Base-by-base conservation (phyloP, 2,888 invertebrate genomes). In the Coelogynopora nodosa region DNA sequence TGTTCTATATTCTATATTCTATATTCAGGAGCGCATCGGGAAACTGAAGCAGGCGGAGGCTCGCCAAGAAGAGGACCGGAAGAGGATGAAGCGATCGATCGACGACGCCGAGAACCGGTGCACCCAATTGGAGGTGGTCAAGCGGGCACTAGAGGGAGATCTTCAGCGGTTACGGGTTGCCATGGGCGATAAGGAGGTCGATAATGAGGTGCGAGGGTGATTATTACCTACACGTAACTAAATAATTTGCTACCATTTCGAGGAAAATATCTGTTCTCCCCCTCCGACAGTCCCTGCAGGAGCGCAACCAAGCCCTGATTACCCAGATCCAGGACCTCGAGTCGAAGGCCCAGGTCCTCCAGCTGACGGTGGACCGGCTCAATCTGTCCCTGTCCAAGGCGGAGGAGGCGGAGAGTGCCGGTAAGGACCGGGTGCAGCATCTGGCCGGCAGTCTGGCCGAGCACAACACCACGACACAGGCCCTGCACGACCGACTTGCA, bases 351-450 rank as follows among this genome's bases (percentile, higher is more conserved):
- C 95, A 95, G 0, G 96, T 97, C 0, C 93, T 97, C 23, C 97
- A 97, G 92, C 94, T 96, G 80, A 96, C 96, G 0, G 95, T 97
- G 86, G 97, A 97, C 90, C 95, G 97, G 90, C 93, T 97, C 88
- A 96, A 95, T 89, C 93, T 94, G 1, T 94, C 96, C 0, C 93
- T 97, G 18, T 96, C 97, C 90, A 95, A 95, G 90, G 95, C 96
- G 0, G 95, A 95, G 0, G 93, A 94, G 0, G 94, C 94, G 0
- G 97, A 97, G 91, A 94, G 94, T 74, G 95, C 96, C 90, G 92
- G 96, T 86, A 94, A 96, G 88, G 94, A 94, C 0, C 96, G 96
- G 91, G 93, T 96, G 0, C 93, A 94, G 90, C 92, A 92, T 82
- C 90, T 95, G 84, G 94, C 94, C 89, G 92, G 93, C 86, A 94